Evolutionary conservation across 2,888 invertebrate species (phyloP).

Genomic region (Meandrusa payeni): DNA sequence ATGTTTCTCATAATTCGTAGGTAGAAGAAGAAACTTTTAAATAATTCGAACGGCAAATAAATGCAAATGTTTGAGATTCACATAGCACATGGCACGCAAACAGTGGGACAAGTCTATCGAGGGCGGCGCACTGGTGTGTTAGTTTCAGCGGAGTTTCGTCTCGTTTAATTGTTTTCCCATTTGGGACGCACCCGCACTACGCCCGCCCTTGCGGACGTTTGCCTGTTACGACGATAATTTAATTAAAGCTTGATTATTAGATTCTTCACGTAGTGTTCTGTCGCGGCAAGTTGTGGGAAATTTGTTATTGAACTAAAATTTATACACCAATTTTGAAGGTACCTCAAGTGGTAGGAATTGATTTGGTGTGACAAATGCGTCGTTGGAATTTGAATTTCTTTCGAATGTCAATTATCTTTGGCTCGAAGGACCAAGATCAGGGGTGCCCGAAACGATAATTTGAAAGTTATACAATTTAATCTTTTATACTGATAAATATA

Average conservation of each 20-base stretch:
- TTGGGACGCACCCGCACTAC: conserved; percentile 39
- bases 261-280: conserved; percentile 28
- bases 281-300: conserved; percentile 19
- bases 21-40: too few species aligned
- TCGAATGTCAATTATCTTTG: too few species aligned
- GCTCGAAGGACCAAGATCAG: too few species aligned
- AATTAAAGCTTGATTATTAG: conserved; percentile 43
- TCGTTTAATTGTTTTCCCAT: conserved; percentile 54
- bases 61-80: conserved; percentile 27
- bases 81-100: conserved; percentile 38
- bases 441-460: too few species aligned
- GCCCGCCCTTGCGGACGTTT: conserved; percentile 36
- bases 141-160: conserved; percentile 34
- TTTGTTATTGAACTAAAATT: not conserved
- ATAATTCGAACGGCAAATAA: not conserved
- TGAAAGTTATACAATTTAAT: too few species aligned
- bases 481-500: too few species aligned
- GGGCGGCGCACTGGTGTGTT: conserved; percentile 35
- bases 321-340: too few species aligned
- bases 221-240: conserved; percentile 48
- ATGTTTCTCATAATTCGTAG: too few species aligned
- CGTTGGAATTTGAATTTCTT: too few species aligned
- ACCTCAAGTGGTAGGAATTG: too few species aligned
- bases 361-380: too few species aligned
- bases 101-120: conserved; percentile 29